Evolutionary conservation across 2,797 vertebrate species (phyloP).

Genomic region (Mallotus villosus): DNA sequence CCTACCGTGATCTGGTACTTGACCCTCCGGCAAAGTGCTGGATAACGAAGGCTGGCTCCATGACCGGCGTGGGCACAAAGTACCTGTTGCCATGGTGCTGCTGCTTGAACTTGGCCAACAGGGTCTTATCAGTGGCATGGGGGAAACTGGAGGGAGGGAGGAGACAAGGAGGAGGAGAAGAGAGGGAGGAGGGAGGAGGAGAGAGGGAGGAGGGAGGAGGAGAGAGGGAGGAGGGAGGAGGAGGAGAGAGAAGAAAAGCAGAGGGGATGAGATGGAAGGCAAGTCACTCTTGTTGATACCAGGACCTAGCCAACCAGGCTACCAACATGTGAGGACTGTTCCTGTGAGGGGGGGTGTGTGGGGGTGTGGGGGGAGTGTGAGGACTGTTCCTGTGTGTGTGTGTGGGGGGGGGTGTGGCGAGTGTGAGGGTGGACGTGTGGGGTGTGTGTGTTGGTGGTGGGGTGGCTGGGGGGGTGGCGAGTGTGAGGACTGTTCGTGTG

Average conservation of each 20-base stretch:
- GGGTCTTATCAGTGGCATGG: conserved; percentile 91
- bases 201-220: no score
- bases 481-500: background rate
- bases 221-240: no score
- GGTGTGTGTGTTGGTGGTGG: no score
- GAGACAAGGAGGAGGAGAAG: background rate
- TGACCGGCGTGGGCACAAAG: conserved; percentile 91
- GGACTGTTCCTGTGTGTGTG: background rate
- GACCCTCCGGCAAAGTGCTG: conserved; percentile 94
- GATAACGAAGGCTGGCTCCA: conserved; percentile 97
- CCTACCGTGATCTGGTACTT: conserved; percentile 96
- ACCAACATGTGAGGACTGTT: background rate
- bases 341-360: background rate
- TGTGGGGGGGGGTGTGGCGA: no score
- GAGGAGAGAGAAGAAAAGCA: no score
- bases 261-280: no score
- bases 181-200: background rate
- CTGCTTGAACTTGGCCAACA: conserved; percentile 97
- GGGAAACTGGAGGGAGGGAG: conserved; percentile 81
- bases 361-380: background rate
- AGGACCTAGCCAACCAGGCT: background rate
- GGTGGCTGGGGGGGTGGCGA: no score
- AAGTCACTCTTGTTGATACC: background rate
- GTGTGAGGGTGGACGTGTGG: no score
- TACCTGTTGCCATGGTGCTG: conserved; percentile 94